These are phyloP conservation scores for Drosophila melanosoma DNA, from an alignment of 2,888 invertebrate genomes.

Conservation along the genomic window DNA sequence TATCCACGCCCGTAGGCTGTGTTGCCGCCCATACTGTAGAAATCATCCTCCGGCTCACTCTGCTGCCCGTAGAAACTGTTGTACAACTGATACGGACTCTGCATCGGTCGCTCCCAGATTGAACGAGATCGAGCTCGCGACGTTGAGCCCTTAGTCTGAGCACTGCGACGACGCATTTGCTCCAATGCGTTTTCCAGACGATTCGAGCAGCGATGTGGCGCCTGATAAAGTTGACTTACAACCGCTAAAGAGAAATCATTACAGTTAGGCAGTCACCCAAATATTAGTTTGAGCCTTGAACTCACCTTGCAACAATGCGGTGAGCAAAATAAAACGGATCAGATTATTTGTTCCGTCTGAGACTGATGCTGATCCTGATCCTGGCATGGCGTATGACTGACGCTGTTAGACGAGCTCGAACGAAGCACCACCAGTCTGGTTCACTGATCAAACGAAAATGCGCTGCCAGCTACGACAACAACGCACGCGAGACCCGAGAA, in stretches of 20 bases:
- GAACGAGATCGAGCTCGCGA: constrained; percentile 64
- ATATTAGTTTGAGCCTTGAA: background rate
- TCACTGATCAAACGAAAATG: constrained; percentile 68
- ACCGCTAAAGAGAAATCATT: constrained; percentile 32
- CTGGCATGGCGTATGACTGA: constrained; percentile 40
- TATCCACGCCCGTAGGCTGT: constrained; percentile 61
- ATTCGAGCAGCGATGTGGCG: constrained; percentile 87
- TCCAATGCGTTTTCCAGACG: constrained; percentile 89
- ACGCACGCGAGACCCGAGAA: constrained; percentile 63
- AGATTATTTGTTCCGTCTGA: constrained; percentile 17
- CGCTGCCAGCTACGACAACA: constrained; percentile 36
- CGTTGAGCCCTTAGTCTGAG: constrained; percentile 68
- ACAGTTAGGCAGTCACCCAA: background rate
- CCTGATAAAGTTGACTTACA: constrained; percentile 76
- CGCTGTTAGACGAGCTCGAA: constrained; percentile 4
- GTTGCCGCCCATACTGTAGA: constrained; percentile 62
- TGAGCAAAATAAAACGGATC: constrained; percentile 41
- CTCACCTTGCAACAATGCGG: constrained; percentile 56
- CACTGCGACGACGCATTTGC: constrained; percentile 86
- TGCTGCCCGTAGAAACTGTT: constrained; percentile 81
- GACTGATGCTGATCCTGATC: constrained; percentile 18
- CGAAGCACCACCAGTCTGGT: constrained; percentile 63
- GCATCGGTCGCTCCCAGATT: constrained; percentile 69
- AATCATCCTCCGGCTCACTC: constrained; percentile 71
- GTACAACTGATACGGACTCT: constrained; percentile 83